Evolutionary conservation across 2,888 invertebrate genomes (phyloP), one percentile per base, ranked within the genome.

Genomic region (Seira musarum): DNA sequence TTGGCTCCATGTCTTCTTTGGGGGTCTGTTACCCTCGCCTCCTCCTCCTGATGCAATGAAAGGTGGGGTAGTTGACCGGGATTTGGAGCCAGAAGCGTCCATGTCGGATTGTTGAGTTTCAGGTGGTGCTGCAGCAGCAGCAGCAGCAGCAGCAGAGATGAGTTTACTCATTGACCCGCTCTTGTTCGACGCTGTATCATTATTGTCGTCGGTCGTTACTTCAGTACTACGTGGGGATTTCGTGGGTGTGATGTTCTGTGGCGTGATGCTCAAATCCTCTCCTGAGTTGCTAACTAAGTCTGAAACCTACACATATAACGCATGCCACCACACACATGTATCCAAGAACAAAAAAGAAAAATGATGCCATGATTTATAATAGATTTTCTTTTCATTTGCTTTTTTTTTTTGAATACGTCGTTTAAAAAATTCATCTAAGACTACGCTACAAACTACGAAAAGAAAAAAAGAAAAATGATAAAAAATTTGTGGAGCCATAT

Each of bases 211-310:
- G 19, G 2, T 66, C 67, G 35, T 61, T 6, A 5, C 30, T 30
- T 30, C 30, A 8, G 3, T 30, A 8, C 8, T 30, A 30, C 30
- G 40, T 70, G 30, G 30, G 8, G 57, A 22, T 72, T 77, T 82
- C 53, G 83, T n/a, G 85, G 22, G 83, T 85, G n/a, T 53, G 53
- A 13, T 53, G 70, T 84, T 83, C 66, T 81, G 82, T n/a, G 85
- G 80, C 21, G 81, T 82, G 74, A 72, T 69, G 66, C 65, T 24
- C 49, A 80, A 19, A 46, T 83, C 82, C 82, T 77, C 72, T 22
- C 80, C 76, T 79, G 80, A 77, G 80, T 80, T 80, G 81, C 80
- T 80, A 81, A 80, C 83, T 80, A 83, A 81, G 70, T 83, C 83
- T 71, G 83, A 83, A 78, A 83, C 81, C 83, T 83, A 71, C 19